Evolutionary conservation across 2,113 vertebrate genomes (phyloP).

Genomic region (Chionodraco myersi): DNA sequence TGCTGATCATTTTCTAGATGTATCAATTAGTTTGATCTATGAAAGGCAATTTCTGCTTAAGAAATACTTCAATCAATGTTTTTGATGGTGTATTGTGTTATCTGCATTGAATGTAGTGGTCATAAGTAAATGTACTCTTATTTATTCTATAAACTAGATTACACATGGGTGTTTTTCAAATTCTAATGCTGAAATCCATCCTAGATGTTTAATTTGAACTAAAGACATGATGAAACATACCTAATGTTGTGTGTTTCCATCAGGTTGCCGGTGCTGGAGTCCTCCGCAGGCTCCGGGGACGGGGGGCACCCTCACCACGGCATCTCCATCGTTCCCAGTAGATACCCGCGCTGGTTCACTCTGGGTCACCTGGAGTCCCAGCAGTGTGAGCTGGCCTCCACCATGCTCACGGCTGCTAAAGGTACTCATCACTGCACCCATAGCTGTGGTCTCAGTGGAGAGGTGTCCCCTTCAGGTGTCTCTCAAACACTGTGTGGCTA

Average conservation of each 20-base stretch:
- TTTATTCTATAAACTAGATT: too few relatives aligned
- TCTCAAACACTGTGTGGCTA: neutral
- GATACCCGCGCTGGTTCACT: constrained; percentile 98
- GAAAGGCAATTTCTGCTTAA: too few relatives aligned
- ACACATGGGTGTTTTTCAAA: too few relatives aligned
- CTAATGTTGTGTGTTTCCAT: neutral
- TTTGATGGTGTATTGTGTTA: too few relatives aligned
- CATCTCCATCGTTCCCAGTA: constrained; percentile 95
- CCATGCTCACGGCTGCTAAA: constrained; percentile 94
- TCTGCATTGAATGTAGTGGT: too few relatives aligned
- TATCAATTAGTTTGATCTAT: too few relatives aligned
- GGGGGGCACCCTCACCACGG: constrained; percentile 94
- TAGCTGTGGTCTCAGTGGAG: neutral
- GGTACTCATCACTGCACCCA: constrained; percentile 35
- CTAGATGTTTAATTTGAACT: neutral
- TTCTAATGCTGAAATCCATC: neutral
- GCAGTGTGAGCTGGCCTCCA: constrained; percentile 98
- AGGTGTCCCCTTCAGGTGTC: neutral
- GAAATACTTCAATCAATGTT: too few relatives aligned
- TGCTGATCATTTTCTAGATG: too few relatives aligned
- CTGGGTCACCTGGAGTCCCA: constrained; percentile 98
- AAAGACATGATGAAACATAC: neutral
- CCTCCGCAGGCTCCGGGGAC: constrained; percentile 88
- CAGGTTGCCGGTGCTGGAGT: constrained; percentile 96
- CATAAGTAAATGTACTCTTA: too few relatives aligned